A percentile compares a stretch with the other conserved stretches of the same genome.
These are phyloP conservation scores for Caranx ignobilis DNA, from an alignment of 2,113 vertebrate genomes.

Conservation along the genomic window DNA sequence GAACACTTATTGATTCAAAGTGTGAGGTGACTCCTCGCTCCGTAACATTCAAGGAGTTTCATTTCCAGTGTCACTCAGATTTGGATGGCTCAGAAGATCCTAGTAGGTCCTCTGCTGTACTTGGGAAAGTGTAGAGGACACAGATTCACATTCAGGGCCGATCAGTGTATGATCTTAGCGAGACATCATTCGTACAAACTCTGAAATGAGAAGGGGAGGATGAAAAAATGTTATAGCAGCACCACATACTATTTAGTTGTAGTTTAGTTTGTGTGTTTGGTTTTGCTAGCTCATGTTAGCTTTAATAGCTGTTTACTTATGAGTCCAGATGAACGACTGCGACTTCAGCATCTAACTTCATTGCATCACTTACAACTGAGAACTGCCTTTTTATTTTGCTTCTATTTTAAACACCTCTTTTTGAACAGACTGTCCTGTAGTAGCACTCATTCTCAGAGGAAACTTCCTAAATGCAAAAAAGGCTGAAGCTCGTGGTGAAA, in stretches of 20 bases:
- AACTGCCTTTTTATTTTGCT: too few species aligned
- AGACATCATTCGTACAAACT: conserved; percentile 98
- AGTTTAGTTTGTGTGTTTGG: too few species aligned
- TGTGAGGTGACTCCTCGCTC: conserved; percentile 69
- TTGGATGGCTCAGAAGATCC: conserved; percentile 76
- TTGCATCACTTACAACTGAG: too few species aligned
- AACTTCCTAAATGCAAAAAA: too few species aligned
- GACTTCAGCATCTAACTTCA: too few species aligned
- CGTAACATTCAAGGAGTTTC: conserved; percentile 59
- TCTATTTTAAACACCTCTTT: too few species aligned
- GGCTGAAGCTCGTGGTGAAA: too few species aligned
- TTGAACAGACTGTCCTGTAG: too few species aligned
- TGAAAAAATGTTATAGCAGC: neutral
- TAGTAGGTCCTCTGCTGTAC: conserved; percentile 44
- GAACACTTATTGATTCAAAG: conserved; percentile 77
- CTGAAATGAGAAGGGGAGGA: conserved; percentile 72
- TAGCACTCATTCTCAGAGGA: too few species aligned
- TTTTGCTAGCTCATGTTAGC: too few species aligned
- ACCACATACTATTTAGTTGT: neutral
- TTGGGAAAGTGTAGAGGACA: conserved; percentile 52
- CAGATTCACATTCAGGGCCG: conserved; percentile 69
- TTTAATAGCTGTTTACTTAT: too few species aligned
- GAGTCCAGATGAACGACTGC: too few species aligned
- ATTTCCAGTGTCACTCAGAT: conserved; percentile 77
- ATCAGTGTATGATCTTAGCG: conserved; percentile 83